Evolutionary conservation across 1,140 invertebrate species (phyloP), one percentile per base, ranked within the genome.

Genomic region (Sycobia sp.): DNA sequence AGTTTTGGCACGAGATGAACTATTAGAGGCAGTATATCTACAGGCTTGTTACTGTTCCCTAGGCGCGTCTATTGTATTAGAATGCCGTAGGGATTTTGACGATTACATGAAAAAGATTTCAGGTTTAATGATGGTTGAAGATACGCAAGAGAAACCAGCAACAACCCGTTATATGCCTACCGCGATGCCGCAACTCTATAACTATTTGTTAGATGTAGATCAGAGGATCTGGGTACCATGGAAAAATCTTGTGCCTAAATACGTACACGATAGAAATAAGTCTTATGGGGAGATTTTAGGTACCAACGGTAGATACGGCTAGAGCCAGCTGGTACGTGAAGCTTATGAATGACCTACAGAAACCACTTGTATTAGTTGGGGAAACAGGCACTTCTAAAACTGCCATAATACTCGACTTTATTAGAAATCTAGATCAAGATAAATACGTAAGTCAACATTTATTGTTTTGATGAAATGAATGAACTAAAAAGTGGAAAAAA

Each of bases 321-420:
- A 82, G 90, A 47, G 87, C 90, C 2, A 90, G 86, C 0, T 94
- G 92, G 86, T 83, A 93, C 13, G 83, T 96, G 16, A 83, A 86
- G 56, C 78, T 92, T 27, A 93, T 95, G 90, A 91, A 90, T 68
- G 82, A 88, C 53, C 85, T 89, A 9, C 88, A 90, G 73, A 81
- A 89, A 65, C 93, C 95, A 0, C 86, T 94, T 1, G 80, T 96
- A 4, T 81, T 97, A 9, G 87, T 95, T 0, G 94, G 95, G 2
- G 93, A 95, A 71, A 94, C 91, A 4, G 93, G 93, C 7, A 94
- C 93, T 38, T 94, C 93, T 0, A 96, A 97, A 83, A 94, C 93
- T 2, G 92, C 94, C 0, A 93, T 93, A 39, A 90, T 93, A 58
- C 86, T 88, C 62, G 89, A 93, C 72, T 95, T 93, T 82, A 78